phyloP scores from a whole-genome alignment of 1,140 invertebrate genomes.

The Carcinoscorpius rotundicauda region DNA sequence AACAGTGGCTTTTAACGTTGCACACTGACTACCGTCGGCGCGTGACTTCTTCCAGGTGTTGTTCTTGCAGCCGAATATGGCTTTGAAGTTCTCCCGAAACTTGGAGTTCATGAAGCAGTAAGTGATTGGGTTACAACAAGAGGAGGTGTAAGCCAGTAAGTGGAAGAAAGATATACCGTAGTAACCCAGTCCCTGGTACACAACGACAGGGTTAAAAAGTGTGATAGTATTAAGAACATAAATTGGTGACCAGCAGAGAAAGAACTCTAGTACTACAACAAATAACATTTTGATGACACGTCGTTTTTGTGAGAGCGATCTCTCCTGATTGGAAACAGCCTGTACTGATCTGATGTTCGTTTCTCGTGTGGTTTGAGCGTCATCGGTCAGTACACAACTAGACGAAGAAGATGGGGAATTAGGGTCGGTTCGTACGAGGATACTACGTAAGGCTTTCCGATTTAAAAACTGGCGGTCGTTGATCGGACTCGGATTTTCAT shows the following conservation, averaged over 20 bases:
- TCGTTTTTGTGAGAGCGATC: conserved; percentile 28
- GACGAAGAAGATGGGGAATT: too few relatives aligned
- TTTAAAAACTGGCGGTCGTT: too few relatives aligned
- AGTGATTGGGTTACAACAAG: conserved; percentile 41
- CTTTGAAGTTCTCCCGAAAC: conserved; percentile 33
- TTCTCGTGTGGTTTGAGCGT: too few relatives aligned
- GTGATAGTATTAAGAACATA: conserved; percentile 37
- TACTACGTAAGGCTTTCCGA: too few relatives aligned
- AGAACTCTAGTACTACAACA: conserved; percentile 40
- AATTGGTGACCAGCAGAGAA: conserved; percentile 42
- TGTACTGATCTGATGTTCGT: too few relatives aligned
- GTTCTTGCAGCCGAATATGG: too few relatives aligned
- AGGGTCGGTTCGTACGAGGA: too few relatives aligned
- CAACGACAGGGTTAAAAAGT: conserved; percentile 29
- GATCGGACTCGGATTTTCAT: too few relatives aligned
- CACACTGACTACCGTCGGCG: too few relatives aligned
- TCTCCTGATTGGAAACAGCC: neutral
- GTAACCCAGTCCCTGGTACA: conserved; percentile 18
- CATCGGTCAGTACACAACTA: too few relatives aligned
- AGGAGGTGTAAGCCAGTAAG: conserved; percentile 38
- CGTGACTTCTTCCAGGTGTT: too few relatives aligned
- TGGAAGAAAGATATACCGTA: conserved; percentile 35
- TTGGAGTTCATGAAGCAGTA: conserved; percentile 43
- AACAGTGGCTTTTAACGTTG: too few relatives aligned
- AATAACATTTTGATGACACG: conserved; percentile 41